Base-by-base conservation (phyloP, 2,113 vertebrate species). In the Opisthocomus hoazin region DNA sequence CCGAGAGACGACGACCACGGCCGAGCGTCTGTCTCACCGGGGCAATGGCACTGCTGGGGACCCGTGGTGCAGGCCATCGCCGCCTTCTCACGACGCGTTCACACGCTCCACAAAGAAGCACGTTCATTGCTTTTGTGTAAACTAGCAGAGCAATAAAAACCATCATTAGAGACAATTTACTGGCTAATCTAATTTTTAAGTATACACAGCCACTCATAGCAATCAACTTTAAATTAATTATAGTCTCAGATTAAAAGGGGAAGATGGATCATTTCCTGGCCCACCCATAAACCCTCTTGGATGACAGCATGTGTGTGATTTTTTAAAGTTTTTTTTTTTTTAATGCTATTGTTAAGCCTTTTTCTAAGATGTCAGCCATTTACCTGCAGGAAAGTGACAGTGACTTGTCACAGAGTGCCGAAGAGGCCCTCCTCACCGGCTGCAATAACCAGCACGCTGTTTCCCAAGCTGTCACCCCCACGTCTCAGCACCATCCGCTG, bases 371-470 rank as follows among this genome's bases (percentile, higher is more conserved):
- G 82, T 77, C 97, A 97, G 70, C 34, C 81, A 51, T 64, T 92
- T 92, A 97, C 86, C 94, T 94, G 85, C 46, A 73, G 46, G 94
- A 89, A 87, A 97, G 91, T 89, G 97, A 90, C 95, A 95, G 71
- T 21, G 57, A 8, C 96, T 86, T 95, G 95, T 95, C 97, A 94
- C 9, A 32, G 80, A 6, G 29, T 80, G 68, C 48, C 18, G 4
- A 56, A 66, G 91, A 89, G 73, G 75, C 84, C 64, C 65, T 53
- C 80, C 53, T 80, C 41, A 21, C 80, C 18, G 24, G 58, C 75
- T 57, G 89, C 86, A 10, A 48, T 88, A 97, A 97, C 95, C 96
- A 97, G 96, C 97, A 93, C 29, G 61, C 90, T 94, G 23, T 75
- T 91, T 86, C 95, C 96, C 53, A 87, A 96, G 94, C 96, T 96